A percentile compares a stretch with the other conserved stretches of the same genome.
Evolutionary conservation across 92 coral and sea anemone genomes (phyloP).

Genomic region (Umimayanthus chanpuru): DNA sequence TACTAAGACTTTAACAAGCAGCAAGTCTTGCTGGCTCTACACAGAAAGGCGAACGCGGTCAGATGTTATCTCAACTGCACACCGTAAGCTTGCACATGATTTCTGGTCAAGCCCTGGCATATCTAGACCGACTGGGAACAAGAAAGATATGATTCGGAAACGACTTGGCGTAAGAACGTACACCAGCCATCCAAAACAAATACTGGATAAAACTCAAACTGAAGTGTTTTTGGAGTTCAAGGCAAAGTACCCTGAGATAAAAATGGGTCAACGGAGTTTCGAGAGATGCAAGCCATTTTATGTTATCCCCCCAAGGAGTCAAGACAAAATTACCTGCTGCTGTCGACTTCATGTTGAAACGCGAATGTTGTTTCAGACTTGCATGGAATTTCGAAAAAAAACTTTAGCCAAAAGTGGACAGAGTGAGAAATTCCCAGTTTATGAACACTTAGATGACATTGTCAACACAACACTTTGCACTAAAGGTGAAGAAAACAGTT

Average conservation of each 20-base stretch:
- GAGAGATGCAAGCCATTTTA: slow-evolving; percentile 69
- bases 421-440: too few relatives aligned
- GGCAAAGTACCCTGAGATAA: slow-evolving; percentile 54
- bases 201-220: slow-evolving; percentile 66
- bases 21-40: slow-evolving; percentile 38
- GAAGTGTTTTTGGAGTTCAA: slow-evolving; percentile 67
- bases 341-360: slow-evolving; percentile 61
- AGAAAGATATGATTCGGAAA: slow-evolving; percentile 50
- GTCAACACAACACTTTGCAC: slow-evolving; percentile 57
- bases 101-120: slow-evolving; percentile 63
- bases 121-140: slow-evolving; percentile 69
- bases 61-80: slow-evolving; percentile 46
- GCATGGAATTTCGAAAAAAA: slow-evolving; percentile 58
- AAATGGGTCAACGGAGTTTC: slow-evolving; percentile 59
- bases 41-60: slow-evolving; percentile 38
- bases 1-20: slow-evolving; percentile 20
- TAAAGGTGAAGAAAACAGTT: slow-evolving; percentile 25
- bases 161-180: slow-evolving; percentile 53
- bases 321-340: slow-evolving; percentile 58
- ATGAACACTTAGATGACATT: too few relatives aligned
- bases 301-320: slow-evolving; percentile 51
- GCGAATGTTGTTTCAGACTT: slow-evolving; percentile 47
- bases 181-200: slow-evolving; percentile 57
- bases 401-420: background rate
- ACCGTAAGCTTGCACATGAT: slow-evolving; percentile 51